phyloP scores from a whole-genome alignment of 2,797 vertebrate genomes.

The Gobionotothen gibberifrons region DNA sequence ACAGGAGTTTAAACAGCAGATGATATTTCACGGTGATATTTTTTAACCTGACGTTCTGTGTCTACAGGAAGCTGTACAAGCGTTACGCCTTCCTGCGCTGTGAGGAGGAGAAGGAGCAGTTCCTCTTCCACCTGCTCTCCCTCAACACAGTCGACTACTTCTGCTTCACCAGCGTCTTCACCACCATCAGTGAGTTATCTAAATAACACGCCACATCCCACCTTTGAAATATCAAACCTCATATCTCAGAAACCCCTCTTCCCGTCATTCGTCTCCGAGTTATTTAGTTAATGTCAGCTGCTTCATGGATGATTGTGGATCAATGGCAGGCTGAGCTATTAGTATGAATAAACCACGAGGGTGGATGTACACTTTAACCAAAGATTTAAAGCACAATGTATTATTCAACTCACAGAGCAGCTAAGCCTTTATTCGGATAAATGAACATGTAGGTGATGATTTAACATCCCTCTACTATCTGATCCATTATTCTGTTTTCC shows the following conservation, averaged over 20 bases:
- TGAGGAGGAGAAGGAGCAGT: constrained; percentile 96
- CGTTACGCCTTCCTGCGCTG: constrained; percentile 94
- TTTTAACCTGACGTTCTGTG: background rate
- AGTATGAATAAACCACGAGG: constrained; percentile 34
- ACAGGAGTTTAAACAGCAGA: background rate
- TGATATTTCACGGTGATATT: background rate
- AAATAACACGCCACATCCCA: background rate
- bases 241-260: background rate
- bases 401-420: constrained; percentile 27
- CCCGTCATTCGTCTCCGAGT: background rate
- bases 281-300: background rate
- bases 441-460: background rate
- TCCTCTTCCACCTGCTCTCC: constrained; percentile 94
- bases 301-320: constrained; percentile 1
- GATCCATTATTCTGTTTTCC: background rate
- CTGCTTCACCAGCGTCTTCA: constrained; percentile 97
- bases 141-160: constrained; percentile 96
- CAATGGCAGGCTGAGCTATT: constrained; percentile 11
- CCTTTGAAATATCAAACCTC: background rate
- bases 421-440: constrained; percentile 3
- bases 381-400: constrained; percentile 26
- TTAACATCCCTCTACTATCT: background rate
- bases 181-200: constrained; percentile 91
- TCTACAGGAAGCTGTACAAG: constrained; percentile 92
- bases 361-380: constrained; percentile 23